Percentiles rank a stretch among this genome's conserved stretches.
Conservation (phyloP, 2,888 invertebrate species). For the Nesidiocoris tenuis region DNA sequence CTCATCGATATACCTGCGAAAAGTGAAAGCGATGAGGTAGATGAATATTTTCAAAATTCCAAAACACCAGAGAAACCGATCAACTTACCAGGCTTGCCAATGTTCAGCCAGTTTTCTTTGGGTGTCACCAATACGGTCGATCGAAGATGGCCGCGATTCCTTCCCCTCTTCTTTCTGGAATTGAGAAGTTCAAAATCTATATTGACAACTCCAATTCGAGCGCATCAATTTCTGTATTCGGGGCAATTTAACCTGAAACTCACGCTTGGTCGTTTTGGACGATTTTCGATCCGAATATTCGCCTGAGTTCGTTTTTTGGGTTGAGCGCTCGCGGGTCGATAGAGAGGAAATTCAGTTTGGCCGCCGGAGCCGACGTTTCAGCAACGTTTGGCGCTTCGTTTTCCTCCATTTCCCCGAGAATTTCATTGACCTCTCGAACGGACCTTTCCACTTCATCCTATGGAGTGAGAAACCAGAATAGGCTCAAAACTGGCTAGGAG, state of each 20-base stretch:
- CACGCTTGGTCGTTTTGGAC: constrained; percentile 60
- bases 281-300: constrained; percentile 77
- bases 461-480: not conserved
- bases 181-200: not conserved
- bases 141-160: constrained; percentile 62
- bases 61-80: not conserved
- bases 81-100: constrained; percentile 63
- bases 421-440: constrained; percentile 66
- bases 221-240: no score
- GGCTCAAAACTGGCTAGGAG: no score
- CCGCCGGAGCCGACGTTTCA: constrained; percentile 49
- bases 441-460: constrained; percentile 68
- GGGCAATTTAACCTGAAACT: no score
- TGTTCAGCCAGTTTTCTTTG: constrained; percentile 71
- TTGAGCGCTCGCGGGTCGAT: constrained; percentile 72
- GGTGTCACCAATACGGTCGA: constrained; percentile 67
- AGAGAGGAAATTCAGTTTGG: constrained; percentile 59
- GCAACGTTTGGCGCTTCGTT: constrained; percentile 17
- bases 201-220: no score
- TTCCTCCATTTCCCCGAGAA: constrained; percentile 61
- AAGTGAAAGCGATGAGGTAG: constrained; percentile 21
- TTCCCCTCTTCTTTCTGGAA: constrained; percentile 60
- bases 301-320: constrained; percentile 75
- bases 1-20: constrained; percentile 66
- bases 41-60: not conserved